phyloP scores from a whole-genome alignment of 2,888 invertebrate species.

The Ophraella communa region DNA sequence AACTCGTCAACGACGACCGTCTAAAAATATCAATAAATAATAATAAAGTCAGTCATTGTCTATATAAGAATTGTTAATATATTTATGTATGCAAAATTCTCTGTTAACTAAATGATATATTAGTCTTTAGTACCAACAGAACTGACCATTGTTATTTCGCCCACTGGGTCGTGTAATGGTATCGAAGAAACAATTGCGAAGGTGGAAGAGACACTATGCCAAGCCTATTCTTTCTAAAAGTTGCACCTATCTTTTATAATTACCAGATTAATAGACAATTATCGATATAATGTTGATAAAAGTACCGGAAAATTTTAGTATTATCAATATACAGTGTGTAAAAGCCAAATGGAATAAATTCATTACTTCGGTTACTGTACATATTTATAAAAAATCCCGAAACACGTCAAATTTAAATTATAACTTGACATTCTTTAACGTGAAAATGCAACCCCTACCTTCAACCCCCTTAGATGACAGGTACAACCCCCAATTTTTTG shows the following conservation, averaged over 20 bases:
- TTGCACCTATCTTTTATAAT: slow-evolving; percentile 43
- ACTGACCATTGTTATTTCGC: slow-evolving; percentile 57
- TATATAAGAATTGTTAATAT: slow-evolving; percentile 32
- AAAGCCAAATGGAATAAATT: too few relatives aligned
- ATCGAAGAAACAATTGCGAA: slow-evolving; percentile 54
- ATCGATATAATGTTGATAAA: slow-evolving; percentile 17
- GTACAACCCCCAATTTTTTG: too few relatives aligned
- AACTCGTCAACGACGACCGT: slow-evolving; percentile 13
- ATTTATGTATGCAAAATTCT: slow-evolving; percentile 40
- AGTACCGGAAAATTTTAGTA: background rate
- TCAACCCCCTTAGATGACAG: too few relatives aligned
- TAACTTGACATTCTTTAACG: too few relatives aligned
- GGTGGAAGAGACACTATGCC: slow-evolving; percentile 53
- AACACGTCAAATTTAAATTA: too few relatives aligned
- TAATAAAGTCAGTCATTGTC: slow-evolving; percentile 25
- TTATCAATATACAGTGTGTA: too few relatives aligned
- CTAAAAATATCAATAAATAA: slow-evolving; percentile 17
- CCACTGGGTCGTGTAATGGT: slow-evolving; percentile 51
- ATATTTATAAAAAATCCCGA: too few relatives aligned
- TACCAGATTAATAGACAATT: slow-evolving; percentile 42
- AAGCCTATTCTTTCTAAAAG: slow-evolving; percentile 46
- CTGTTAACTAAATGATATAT: slow-evolving; percentile 45
- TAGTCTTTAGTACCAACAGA: slow-evolving; percentile 46
- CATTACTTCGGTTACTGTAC: too few relatives aligned
- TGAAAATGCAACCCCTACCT: too few relatives aligned